Conservation (phyloP, 2,113 vertebrate species). For the Istiophorus platypterus region DNA sequence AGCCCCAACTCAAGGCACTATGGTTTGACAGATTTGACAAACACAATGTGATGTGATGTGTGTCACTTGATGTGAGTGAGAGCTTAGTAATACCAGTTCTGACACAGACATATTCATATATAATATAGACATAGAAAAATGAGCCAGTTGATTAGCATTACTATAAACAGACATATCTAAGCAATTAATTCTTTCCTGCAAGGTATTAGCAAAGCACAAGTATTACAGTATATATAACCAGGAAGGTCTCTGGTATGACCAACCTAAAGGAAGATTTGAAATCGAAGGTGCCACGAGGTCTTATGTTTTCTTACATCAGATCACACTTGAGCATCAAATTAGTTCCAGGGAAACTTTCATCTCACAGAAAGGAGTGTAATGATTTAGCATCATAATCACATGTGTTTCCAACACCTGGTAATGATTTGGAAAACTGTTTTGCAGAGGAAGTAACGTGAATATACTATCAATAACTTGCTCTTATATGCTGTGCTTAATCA, state of each 20-base stretch:
- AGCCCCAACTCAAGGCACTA: neutral
- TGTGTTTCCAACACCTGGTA: neutral
- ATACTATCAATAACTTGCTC: neutral
- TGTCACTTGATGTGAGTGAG: neutral
- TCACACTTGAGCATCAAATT: neutral
- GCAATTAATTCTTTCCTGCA: neutral
- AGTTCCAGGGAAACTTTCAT: neutral
- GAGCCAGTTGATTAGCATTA: neutral
- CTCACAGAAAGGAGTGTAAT: neutral
- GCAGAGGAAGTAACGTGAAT: neutral
- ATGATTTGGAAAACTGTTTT: no score
- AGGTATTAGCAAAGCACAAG: neutral
- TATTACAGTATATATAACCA: neutral
- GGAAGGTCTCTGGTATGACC: neutral
- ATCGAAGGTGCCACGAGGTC: neutral
- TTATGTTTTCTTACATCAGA: no score
- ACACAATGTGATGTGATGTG: neutral
- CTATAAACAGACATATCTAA: neutral
- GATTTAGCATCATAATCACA: neutral
- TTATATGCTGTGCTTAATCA: neutral
- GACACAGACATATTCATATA: neutral
- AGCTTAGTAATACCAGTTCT: neutral
- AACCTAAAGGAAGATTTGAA: neutral
- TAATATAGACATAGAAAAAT: neutral
- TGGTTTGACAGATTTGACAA: conserved; percentile 29